Conservation (phyloP, 2,888 invertebrate genomes). For the Acleris holmiana region DNA sequence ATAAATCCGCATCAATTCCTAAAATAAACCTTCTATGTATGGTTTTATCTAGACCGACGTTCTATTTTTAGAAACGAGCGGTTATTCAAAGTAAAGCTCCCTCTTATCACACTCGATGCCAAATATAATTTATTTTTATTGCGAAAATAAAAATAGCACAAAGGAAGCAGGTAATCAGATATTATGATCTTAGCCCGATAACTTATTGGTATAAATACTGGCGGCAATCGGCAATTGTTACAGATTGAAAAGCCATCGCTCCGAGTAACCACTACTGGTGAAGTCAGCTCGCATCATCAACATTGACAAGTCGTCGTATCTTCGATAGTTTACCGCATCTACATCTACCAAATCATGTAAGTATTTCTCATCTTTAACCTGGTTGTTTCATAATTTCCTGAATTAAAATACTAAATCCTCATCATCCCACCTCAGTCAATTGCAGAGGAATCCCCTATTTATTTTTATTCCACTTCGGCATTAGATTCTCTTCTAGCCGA, state of each 20-base stretch:
- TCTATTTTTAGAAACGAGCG: conserved; percentile 15
- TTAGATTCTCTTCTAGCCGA: no score
- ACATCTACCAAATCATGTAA: conserved; percentile 13
- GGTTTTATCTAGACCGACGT: conserved; percentile 13
- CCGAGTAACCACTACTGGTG: background rate
- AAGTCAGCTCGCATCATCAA: background rate
- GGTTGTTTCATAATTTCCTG: no score
- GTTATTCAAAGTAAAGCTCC: conserved; percentile 14
- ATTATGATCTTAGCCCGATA: conserved; percentile 49
- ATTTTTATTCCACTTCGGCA: no score
- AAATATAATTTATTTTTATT: conserved; percentile 16
- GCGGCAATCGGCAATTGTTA: conserved; percentile 25
- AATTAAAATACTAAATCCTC: no score
- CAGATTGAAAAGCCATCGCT: conserved; percentile 18
- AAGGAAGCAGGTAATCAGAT: conserved; percentile 34
- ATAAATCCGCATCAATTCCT: background rate
- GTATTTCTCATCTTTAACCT: background rate
- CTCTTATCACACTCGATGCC: conserved; percentile 8
- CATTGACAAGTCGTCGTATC: background rate
- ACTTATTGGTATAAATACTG: conserved; percentile 50
- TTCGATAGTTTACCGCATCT: background rate
- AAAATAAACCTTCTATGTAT: background rate
- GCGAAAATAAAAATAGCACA: conserved; percentile 28
- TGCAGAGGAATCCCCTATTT: no score
- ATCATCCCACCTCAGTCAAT: no score